These are phyloP conservation scores for Prenolepis imparis DNA, from an alignment of 2,888 invertebrate genomes.

Conservation along the genomic window DNA sequence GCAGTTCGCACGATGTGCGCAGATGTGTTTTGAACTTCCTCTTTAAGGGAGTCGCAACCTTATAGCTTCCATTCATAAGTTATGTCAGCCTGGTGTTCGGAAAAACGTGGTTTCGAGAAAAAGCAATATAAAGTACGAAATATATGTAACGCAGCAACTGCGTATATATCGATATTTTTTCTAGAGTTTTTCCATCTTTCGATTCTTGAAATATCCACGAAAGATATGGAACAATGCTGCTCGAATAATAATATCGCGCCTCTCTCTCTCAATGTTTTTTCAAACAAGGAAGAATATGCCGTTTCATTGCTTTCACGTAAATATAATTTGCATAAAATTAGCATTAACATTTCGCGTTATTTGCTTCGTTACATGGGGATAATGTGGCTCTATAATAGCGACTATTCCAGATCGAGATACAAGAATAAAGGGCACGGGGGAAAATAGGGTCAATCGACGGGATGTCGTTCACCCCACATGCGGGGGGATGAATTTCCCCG, in stretches of 20 bases:
- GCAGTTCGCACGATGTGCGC: neutral
- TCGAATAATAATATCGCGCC: neutral
- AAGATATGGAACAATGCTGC: neutral
- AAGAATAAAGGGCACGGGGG: conserved; percentile 51
- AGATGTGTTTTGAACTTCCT: conserved; percentile 29
- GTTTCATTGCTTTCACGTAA: neutral
- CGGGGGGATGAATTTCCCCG: conserved; percentile 28
- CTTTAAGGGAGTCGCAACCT: conserved; percentile 22
- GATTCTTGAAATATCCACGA: neutral
- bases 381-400: conserved; percentile 14
- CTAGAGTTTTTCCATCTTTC: neutral
- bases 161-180: neutral
- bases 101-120: conserved; percentile 20
- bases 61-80: conserved; percentile 17
- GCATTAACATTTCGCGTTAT: neutral
- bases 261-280: neutral
- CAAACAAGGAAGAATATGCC: neutral
- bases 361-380: neutral
- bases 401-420: conserved; percentile 50
- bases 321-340: conserved; percentile 17
- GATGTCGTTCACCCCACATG: conserved; percentile 65
- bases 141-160: conserved; percentile 8
- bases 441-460: conserved; percentile 64
- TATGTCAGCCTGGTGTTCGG: conserved; percentile 18
- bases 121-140: neutral